Conservation (phyloP, 2,113 vertebrate species). For the Polypterus bichir region DNA sequence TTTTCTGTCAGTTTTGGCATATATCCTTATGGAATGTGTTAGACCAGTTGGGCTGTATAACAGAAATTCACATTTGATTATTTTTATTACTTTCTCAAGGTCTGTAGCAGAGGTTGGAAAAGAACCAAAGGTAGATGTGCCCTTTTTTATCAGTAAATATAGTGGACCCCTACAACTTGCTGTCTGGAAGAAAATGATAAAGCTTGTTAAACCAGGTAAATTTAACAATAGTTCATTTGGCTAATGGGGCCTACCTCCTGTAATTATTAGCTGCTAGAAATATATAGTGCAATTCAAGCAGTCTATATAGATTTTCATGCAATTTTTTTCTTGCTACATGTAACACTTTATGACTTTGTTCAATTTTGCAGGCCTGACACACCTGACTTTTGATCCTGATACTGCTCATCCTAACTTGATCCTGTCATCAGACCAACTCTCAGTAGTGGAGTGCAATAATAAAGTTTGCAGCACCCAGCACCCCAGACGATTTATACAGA, state of each 20-base stretch:
- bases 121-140: conserved; percentile 33
- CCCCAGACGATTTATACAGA: conserved; percentile 58
- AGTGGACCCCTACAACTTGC: conserved; percentile 63
- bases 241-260: not conserved
- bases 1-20: too few species aligned
- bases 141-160: conserved; percentile 42
- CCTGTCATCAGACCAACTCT: conserved; percentile 53
- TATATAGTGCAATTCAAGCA: not conserved
- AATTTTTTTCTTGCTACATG: too few species aligned
- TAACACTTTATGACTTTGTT: too few species aligned
- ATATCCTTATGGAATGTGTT: too few species aligned
- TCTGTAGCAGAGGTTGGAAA: conserved; percentile 20
- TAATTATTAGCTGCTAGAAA: too few species aligned
- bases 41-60: too few species aligned
- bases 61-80: too few species aligned
- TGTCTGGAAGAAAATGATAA: conserved; percentile 64
- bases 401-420: conserved; percentile 64
- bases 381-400: conserved; percentile 56
- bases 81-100: conserved; percentile 14
- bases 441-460: conserved; percentile 42
- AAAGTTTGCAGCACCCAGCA: conserved; percentile 19
- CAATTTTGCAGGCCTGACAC: conserved; percentile 43
- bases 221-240: not conserved
- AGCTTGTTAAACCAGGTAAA: conserved; percentile 54
- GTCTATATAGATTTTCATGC: not conserved